phyloP scores from a whole-genome alignment of 35 echinoderm and acorn worm species.

The Ophioderma brevispina region DNA sequence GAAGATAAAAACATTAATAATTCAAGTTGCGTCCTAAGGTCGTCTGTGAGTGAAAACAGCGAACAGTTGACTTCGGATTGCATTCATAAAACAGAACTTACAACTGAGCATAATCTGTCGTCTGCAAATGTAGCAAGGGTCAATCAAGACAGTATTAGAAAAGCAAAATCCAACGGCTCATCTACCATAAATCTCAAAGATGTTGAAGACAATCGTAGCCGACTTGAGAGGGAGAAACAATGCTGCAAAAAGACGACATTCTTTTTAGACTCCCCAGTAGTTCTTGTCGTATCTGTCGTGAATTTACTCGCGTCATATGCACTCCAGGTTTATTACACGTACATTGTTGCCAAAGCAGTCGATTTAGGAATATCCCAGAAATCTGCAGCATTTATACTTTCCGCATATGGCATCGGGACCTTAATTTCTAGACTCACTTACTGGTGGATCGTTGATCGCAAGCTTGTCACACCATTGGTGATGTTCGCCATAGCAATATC shows the following conservation, averaged over 20 bases:
- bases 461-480: not conserved
- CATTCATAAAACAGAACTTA: no score
- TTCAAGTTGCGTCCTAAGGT: not conserved
- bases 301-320: not conserved
- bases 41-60: not conserved
- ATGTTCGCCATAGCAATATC: not conserved
- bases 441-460: conserved; percentile 20
- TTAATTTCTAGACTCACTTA: not conserved
- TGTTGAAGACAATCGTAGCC: no score
- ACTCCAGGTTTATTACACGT: not conserved
- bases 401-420: not conserved
- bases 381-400: not conserved
- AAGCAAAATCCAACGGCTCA: not conserved
- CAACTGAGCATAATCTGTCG: no score
- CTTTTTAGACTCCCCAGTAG: not conserved
- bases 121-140: no score
- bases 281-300: not conserved
- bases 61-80: not conserved
- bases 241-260: not conserved
- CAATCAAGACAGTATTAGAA: no score
- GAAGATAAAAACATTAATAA: not conserved
- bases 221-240: no score
- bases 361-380: not conserved
- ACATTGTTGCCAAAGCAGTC: not conserved
- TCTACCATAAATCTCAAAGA: no score